These are phyloP conservation scores for Dicroscelio sp. DNA, from an alignment of 2,888 invertebrate species.

Conservation along the genomic window DNA sequence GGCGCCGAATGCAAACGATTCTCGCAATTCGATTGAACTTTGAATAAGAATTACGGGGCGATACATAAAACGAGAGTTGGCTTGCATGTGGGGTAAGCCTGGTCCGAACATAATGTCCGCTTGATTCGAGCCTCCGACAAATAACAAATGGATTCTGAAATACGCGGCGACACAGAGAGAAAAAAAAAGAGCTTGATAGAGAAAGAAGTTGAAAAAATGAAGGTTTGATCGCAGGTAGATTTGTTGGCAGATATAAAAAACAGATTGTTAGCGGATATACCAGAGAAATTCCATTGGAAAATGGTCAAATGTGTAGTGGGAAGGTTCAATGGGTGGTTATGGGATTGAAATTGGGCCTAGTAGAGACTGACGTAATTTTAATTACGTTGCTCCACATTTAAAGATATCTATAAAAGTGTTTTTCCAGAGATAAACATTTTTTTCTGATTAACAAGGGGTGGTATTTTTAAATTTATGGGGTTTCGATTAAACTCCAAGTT, in stretches of 20 bases:
- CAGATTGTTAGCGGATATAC: no score
- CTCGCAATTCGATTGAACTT: constrained; percentile 74
- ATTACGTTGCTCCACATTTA: no score
- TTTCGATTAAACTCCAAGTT: no score
- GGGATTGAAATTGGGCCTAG: no score
- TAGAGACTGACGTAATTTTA: no score
- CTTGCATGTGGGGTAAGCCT: constrained; percentile 66
- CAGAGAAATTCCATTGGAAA: constrained; percentile 21
- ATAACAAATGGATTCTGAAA: constrained; percentile 88
- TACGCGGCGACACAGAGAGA: constrained; percentile 87
- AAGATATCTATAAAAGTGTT: no score
- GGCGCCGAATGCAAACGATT: constrained; percentile 73
- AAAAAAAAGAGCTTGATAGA: constrained; percentile 84
- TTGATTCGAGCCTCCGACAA: constrained; percentile 79
- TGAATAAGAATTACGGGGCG: constrained; percentile 71
- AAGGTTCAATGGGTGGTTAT: no score
- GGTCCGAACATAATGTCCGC: constrained; percentile 84
- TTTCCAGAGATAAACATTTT: no score
- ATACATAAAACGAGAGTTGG: constrained; percentile 66
- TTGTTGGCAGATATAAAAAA: constrained; percentile 40
- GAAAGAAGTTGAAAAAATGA: constrained; percentile 87
- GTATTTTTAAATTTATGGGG: no score
- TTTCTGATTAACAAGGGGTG: no score
- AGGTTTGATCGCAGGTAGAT: constrained; percentile 87
- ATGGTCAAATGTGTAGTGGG: no score